Conservation (phyloP, 2,888 invertebrate species). For the Protodeltote pygarga region DNA sequence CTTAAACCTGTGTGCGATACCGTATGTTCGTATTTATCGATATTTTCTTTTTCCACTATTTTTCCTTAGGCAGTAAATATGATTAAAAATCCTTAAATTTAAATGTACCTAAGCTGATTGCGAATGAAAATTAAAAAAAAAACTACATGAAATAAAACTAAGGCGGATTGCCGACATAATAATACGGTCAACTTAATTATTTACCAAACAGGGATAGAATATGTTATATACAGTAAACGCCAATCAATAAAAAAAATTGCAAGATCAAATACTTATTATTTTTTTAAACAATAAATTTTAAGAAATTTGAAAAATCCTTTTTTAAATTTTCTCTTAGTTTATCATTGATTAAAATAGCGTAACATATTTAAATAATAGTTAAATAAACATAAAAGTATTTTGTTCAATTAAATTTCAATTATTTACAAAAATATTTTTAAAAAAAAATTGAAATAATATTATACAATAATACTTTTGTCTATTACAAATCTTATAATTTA, state of each 20-base stretch:
- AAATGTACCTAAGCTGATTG: conserved; percentile 9
- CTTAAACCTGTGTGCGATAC: not conserved
- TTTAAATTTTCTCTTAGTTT: too few species aligned
- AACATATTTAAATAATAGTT: too few species aligned
- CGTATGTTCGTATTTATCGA: not conserved
- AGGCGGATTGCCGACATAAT: conserved; percentile 72
- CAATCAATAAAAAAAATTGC: too few species aligned
- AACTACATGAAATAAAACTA: conserved; percentile 36
- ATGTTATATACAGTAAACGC: too few species aligned
- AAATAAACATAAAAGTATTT: too few species aligned
- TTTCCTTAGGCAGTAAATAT: too few species aligned
- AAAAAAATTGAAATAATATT: conserved; percentile 7
- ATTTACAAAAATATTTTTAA: conserved; percentile 1
- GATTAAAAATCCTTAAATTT: not conserved
- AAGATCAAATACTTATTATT: too few species aligned
- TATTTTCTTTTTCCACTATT: too few species aligned
- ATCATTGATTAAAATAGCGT: too few species aligned
- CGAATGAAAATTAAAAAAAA: conserved; percentile 1
- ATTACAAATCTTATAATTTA: not conserved
- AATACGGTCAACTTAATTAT: conserved; percentile 23
- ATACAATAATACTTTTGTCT: not conserved
- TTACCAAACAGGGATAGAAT: conserved; percentile 25
- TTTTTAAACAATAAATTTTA: too few species aligned
- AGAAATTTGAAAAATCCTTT: too few species aligned
- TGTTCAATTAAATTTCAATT: too few species aligned